phyloP scores from a whole-genome alignment of 2,797 vertebrate genomes.

The Pipistrellus pygmaeus region DNA sequence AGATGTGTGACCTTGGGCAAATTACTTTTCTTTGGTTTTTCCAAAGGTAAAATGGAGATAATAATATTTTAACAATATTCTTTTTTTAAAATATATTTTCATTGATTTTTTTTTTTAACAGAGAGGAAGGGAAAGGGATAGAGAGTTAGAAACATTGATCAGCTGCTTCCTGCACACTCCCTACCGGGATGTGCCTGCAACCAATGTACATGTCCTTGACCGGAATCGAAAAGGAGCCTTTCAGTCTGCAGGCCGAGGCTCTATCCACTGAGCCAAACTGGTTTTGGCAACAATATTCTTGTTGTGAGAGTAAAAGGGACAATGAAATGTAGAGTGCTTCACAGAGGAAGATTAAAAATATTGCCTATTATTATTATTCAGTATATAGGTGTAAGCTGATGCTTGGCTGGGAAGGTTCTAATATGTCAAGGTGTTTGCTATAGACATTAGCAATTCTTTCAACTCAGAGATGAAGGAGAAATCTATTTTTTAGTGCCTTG shows the following conservation, averaged over 20 bases:
- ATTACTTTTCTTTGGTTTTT: background rate
- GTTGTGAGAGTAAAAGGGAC: background rate
- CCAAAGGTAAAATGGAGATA: background rate
- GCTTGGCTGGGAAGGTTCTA: too few species aligned
- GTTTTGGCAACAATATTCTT: background rate
- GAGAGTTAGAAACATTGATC: too few species aligned
- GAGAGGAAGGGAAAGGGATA: too few species aligned
- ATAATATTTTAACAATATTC: background rate
- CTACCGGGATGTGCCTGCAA: too few species aligned
- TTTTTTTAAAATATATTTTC: background rate
- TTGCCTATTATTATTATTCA: background rate
- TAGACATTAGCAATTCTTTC: background rate
- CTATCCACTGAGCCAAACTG: too few species aligned
- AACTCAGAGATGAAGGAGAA: background rate
- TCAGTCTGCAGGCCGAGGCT: too few species aligned
- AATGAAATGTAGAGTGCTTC: background rate
- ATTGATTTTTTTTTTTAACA: too few species aligned
- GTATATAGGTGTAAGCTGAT: background rate
- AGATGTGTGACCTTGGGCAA: background rate
- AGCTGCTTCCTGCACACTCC: too few species aligned
- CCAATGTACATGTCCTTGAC: too few species aligned
- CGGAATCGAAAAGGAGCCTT: too few species aligned
- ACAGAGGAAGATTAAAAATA: background rate
- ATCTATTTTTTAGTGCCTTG: background rate
- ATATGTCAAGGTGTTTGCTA: too few species aligned